phyloP scores from a whole-genome alignment of 2,888 invertebrate genomes.

The Amiota mariae region DNA sequence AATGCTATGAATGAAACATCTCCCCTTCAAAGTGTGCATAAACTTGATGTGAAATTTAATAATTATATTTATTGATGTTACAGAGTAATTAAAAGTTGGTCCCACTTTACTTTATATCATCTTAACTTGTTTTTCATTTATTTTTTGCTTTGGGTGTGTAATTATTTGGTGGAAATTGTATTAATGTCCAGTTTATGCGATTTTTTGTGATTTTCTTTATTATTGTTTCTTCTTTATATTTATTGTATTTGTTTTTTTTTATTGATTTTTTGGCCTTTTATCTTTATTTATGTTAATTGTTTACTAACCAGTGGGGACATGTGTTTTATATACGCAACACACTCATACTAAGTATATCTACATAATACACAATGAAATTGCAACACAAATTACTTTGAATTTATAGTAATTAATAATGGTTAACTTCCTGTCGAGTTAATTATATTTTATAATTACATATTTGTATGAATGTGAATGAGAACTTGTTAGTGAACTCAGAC shows the following conservation, averaged over 20 bases:
- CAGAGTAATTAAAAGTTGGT: too few species aligned
- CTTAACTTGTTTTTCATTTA: not conserved
- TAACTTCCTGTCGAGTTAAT: slow-evolving; percentile 61
- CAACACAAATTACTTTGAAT: slow-evolving; percentile 35
- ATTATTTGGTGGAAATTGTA: slow-evolving; percentile 39
- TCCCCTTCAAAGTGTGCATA: too few species aligned
- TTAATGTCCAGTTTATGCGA: slow-evolving; percentile 35
- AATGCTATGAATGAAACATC: too few species aligned
- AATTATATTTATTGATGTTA: too few species aligned
- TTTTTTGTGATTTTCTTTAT: slow-evolving; percentile 5
- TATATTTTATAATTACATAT: slow-evolving; percentile 54
- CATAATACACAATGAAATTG: not conserved
- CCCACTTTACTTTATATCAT: too few species aligned
- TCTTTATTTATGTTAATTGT: slow-evolving; percentile 31
- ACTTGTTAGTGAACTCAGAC: too few species aligned
- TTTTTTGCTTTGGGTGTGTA: slow-evolving; percentile 13
- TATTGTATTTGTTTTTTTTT: not conserved
- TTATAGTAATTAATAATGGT: slow-evolving; percentile 61
- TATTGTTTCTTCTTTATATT: not conserved
- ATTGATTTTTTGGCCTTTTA: not conserved
- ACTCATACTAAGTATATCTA: too few species aligned
- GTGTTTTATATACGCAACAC: not conserved
- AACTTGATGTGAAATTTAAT: too few species aligned
- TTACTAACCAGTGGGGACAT: slow-evolving; percentile 26
- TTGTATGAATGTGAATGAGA: slow-evolving; percentile 52